Evolutionary conservation across 2,113 vertebrate species (phyloP).

Genomic region (Himantopus leucocephalus): DNA sequence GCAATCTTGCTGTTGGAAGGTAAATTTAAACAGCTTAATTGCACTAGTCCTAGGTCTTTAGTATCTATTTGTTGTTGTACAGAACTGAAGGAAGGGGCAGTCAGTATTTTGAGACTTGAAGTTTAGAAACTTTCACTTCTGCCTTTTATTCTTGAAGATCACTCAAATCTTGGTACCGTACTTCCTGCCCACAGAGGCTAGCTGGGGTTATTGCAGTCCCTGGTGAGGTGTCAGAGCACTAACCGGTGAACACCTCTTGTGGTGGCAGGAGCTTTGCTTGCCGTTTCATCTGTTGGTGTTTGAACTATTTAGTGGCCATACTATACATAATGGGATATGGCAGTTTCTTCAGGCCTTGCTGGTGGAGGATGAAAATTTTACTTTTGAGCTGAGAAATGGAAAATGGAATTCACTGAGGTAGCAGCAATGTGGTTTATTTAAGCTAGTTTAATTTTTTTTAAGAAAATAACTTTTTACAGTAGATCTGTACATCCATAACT

Average conservation of each 20-base stretch:
- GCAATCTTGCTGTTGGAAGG: neutral
- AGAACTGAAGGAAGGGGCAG: neutral
- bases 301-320: neutral
- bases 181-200: neutral
- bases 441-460: neutral
- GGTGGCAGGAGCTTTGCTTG: neutral
- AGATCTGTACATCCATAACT: neutral
- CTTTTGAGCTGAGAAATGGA: neutral
- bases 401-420: neutral
- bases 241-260: neutral
- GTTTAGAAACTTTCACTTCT: neutral
- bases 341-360: neutral
- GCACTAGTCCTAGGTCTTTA: neutral
- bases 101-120: neutral
- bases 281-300: neutral
- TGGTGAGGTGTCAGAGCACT: neutral
- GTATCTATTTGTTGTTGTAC: neutral
- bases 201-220: neutral
- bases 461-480: neutral
- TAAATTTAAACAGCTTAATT: neutral
- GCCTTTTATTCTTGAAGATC: neutral
- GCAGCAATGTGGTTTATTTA: neutral
- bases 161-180: neutral
- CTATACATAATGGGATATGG: neutral
- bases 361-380: neutral